A percentile compares a stretch with the other conserved stretches of the same genome.
Conservation (phyloP, 2,888 invertebrate species). For the Argyresthia goedartella region DNA sequence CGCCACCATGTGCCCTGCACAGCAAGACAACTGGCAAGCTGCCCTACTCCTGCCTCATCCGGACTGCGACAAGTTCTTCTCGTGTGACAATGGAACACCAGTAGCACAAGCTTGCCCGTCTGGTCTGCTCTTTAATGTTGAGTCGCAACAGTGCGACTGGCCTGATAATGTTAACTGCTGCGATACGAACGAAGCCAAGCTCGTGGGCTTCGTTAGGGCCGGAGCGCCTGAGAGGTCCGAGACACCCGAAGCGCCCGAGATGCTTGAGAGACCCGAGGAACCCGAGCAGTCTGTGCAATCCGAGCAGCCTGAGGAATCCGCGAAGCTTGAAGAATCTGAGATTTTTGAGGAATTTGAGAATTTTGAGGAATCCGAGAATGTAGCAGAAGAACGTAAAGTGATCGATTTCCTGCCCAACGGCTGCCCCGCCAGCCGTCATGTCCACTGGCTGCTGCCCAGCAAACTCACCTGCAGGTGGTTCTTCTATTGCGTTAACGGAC, state of each 20-base stretch:
- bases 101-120: constrained; percentile 64
- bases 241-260: too few species aligned
- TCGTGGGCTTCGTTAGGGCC: too few species aligned
- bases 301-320: too few species aligned
- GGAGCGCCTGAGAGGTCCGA: too few species aligned
- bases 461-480: constrained; percentile 35
- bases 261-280: background rate
- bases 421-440: constrained; percentile 37
- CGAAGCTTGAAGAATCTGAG: too few species aligned
- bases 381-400: background rate
- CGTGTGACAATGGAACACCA: constrained; percentile 71
- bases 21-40: constrained; percentile 38
- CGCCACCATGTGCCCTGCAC: constrained; percentile 57
- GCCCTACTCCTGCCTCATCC: constrained; percentile 66
- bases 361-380: too few species aligned
- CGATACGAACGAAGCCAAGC: background rate
- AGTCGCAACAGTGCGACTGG: constrained; percentile 64
- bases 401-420: constrained; percentile 36
- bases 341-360: too few species aligned
- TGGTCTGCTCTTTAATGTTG: constrained; percentile 60
- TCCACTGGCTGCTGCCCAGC: constrained; percentile 45
- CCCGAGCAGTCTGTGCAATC: too few species aligned
- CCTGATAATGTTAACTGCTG: constrained; percentile 67
- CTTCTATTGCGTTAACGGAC: constrained; percentile 51
- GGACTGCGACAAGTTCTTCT: constrained; percentile 74